Evolutionary conservation across 2,113 vertebrate species (phyloP), one percentile per base, ranked within the genome.

Genomic region (Apteryx owenii): DNA sequence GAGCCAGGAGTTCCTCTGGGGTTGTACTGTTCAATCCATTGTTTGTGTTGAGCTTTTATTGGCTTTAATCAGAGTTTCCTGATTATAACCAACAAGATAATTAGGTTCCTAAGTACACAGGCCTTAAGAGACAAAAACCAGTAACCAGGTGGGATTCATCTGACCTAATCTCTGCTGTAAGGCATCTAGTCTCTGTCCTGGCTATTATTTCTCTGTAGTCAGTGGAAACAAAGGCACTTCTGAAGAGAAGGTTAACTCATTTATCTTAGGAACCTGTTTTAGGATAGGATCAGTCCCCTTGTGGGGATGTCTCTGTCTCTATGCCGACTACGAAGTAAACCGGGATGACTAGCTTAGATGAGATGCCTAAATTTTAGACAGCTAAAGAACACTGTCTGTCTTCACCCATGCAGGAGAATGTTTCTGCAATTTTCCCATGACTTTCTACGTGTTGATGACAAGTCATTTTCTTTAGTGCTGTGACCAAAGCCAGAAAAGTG

Each of bases 1-100:
- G 19, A 94, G 81, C 61, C 53, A 89, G 25, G 22, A 4, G 4
- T 53, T 68, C 15, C n/a, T 83, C 64, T 85, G 53, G 56, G 60
- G 22, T 33, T 93, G 36, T 44, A 48, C 33, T 66, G 44, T 81
- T 93, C 50, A 75, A 66, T 62, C 23, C 4, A 56, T 66, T 77
- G 31, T 86, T 92, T 81, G 48, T 93, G 69, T 72, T 81, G 54
- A 72, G 60, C 42, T 87, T 71, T 92, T 84, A 91, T 82, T 81
- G 2, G 18, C 90, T 93, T 95, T 96, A 95, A 93, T 96, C 84
- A 91, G 51, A 70, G 56, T 58, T 84, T 87, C 88, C 38, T 89
- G 72, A 70, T 96, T 96, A 80, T 65, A 91, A 86, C 18, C 95
- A 94, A 85, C 38, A 86, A 78, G 65, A 61, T 93, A 93, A 96